phyloP scores from a whole-genome alignment of 2,113 vertebrate genomes.

The Chaetops frenatus region DNA sequence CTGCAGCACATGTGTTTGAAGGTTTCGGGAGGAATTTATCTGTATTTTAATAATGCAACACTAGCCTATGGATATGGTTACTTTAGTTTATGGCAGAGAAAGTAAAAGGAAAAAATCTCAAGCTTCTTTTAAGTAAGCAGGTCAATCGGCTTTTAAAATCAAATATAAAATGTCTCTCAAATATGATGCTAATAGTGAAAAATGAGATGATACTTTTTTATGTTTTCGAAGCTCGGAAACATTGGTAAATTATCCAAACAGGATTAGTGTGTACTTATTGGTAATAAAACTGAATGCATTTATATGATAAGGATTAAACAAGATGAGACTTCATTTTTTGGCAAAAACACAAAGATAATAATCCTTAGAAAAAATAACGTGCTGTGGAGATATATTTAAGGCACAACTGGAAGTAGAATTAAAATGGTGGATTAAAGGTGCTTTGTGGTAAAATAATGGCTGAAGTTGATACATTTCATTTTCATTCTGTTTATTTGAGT shows the following conservation, averaged over 20 bases:
- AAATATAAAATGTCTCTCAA: not conserved
- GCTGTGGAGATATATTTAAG: not conserved
- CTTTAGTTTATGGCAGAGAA: not conserved
- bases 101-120: not conserved
- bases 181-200: not conserved
- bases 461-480: slow-evolving; percentile 21
- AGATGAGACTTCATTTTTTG: not conserved
- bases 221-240: not conserved
- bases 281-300: not conserved
- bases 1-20: not conserved
- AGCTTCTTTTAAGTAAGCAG: not conserved
- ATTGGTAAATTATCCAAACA: slow-evolving; percentile 14
- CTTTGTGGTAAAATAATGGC: not conserved
- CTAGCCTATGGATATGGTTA: not conserved
- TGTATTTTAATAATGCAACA: not conserved
- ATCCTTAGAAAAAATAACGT: not conserved
- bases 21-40: not conserved
- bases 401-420: slow-evolving; percentile 23
- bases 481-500: slow-evolving; percentile 19
- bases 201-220: not conserved
- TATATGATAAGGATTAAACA: not conserved
- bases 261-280: not conserved
- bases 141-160: not conserved
- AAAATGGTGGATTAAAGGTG: not conserved
- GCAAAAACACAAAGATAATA: not conserved